phyloP scores from a whole-genome alignment of 1,140 invertebrate genomes.

The Orussus abietinus region DNA sequence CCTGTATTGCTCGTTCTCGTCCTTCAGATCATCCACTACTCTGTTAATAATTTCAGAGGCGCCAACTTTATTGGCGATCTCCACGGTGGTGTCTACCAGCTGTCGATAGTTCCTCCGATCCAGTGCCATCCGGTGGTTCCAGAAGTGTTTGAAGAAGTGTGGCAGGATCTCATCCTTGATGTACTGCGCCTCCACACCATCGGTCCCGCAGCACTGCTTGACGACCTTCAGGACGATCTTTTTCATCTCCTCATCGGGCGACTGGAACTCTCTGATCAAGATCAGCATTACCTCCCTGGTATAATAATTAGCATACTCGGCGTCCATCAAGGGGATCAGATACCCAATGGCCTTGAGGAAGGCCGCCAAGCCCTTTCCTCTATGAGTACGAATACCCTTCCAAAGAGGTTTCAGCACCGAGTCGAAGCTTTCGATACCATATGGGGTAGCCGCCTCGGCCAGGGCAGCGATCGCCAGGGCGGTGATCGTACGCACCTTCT shows the following conservation, averaged over 20 bases:
- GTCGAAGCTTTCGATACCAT: conserved; percentile 99
- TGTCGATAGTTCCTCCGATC: conserved; percentile 97
- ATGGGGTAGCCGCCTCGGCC: conserved; percentile 97
- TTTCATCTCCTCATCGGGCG: conserved; percentile 99
- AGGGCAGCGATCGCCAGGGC: conserved; percentile 97
- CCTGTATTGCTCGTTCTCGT: conserved; percentile 98
- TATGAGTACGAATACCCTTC: conserved; percentile 98
- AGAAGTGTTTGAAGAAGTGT: conserved; percentile 99
- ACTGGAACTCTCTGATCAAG: conserved; percentile 98
- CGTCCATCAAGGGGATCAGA: conserved; percentile 98
- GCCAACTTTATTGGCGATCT: conserved; percentile 99
- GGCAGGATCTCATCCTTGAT: conserved; percentile 99
- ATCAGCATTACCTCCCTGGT: conserved; percentile 99
- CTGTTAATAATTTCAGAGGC: conserved; percentile 98
- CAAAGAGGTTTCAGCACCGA: conserved; percentile 98
- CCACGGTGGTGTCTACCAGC: conserved; percentile 98
- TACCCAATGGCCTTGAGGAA: conserved; percentile 99
- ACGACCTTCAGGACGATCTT: conserved; percentile 99
- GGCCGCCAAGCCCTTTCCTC: conserved; percentile 97
- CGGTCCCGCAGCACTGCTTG: conserved; percentile 99
- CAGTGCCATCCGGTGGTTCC: conserved; percentile 99
- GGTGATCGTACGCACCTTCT: conserved; percentile 94
- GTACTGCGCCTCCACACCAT: conserved; percentile 98
- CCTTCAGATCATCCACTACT: conserved; percentile 98
- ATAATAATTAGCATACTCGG: conserved; percentile 99